Evolutionary conservation across 2,113 vertebrate species (phyloP).

Genomic region (Onychorhynchus coronatus): DNA sequence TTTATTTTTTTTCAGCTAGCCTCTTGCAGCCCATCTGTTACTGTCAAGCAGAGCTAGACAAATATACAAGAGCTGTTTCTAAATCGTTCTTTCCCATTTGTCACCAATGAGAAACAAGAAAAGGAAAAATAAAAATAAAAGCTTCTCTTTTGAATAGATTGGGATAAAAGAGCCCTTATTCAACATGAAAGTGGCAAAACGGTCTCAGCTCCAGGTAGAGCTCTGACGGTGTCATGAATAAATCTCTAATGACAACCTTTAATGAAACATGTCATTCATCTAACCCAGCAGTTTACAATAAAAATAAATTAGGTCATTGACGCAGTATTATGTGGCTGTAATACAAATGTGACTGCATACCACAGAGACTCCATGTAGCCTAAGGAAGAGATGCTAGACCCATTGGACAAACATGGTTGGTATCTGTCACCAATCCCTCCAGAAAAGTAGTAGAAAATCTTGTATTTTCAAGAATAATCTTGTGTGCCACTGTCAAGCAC

Average conservation of each 20-base stretch:
- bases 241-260: background rate
- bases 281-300: background rate
- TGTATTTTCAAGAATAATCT: background rate
- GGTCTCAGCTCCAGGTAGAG: background rate
- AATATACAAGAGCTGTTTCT: accelerated
- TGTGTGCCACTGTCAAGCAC: background rate
- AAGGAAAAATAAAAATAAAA: background rate
- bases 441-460: background rate
- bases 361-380: background rate
- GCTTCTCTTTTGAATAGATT: background rate
- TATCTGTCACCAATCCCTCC: background rate
- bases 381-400: background rate
- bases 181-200: background rate
- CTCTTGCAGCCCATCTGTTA: background rate
- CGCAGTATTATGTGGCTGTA: background rate
- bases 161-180: conserved; percentile 1
- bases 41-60: background rate
- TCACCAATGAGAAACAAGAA: background rate
- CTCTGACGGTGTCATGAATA: background rate
- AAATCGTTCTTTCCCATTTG: background rate
- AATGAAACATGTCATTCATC: background rate
- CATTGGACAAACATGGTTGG: background rate
- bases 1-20: background rate
- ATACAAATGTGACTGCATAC: background rate
- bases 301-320: background rate